Conservation (phyloP, 2,797 vertebrate genomes). For the Austrolebias charrua region DNA sequence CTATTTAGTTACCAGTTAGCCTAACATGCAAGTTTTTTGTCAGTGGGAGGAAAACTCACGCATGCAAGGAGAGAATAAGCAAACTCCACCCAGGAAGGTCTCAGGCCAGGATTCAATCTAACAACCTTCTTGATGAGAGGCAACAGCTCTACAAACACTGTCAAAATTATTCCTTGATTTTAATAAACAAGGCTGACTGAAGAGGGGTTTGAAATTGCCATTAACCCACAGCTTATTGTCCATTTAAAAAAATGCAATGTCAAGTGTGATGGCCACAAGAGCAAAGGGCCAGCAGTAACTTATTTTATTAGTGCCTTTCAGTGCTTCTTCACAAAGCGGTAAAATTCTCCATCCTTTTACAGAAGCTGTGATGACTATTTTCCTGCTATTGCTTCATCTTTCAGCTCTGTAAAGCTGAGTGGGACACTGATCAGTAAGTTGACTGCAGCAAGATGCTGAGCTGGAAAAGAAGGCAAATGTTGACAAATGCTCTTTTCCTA, state of each 20-base stretch:
- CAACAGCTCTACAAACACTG: no score
- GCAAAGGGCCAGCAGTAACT: constrained; percentile 55
- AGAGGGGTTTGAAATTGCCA: constrained; percentile 26
- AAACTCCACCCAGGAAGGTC: no score
- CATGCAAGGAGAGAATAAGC: no score
- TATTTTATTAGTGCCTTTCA: constrained; percentile 65
- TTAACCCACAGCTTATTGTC: constrained; percentile 36
- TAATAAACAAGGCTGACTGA: constrained; percentile 11
- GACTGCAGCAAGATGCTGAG: constrained; percentile 50
- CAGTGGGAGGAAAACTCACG: no score
- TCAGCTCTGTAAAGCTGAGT: constrained; percentile 45
- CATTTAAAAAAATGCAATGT: constrained; percentile 58
- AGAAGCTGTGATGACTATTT: constrained; percentile 34
- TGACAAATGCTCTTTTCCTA: constrained; percentile 60
- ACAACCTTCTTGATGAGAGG: no score
- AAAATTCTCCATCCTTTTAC: constrained; percentile 63
- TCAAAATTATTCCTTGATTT: not conserved
- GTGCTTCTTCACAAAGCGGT: constrained; percentile 65
- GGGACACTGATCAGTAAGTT: constrained; percentile 56
- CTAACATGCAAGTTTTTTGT: no score
- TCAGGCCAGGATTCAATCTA: no score
- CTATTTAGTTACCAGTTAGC: no score
- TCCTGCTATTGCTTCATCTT: constrained; percentile 24
- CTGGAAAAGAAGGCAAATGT: constrained; percentile 73
- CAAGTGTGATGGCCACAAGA: constrained; percentile 49